phyloP scores from a whole-genome alignment of 2,888 invertebrate genomes.

The Drosophila atroscutellata region DNA sequence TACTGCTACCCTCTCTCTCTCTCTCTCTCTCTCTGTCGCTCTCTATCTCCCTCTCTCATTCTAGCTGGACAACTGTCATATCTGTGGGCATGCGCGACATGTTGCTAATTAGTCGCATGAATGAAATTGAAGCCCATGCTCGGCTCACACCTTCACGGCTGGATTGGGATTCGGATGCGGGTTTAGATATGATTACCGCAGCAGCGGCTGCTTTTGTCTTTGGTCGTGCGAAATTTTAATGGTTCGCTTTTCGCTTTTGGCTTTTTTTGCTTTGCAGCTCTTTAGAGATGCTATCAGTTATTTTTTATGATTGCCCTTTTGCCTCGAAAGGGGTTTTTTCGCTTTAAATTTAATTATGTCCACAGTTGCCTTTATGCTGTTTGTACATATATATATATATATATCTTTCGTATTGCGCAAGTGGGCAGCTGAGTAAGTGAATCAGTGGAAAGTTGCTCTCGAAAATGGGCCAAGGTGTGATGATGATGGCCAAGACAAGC shows the following conservation, averaged over 20 bases:
- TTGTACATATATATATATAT: not conserved
- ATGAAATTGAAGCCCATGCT: slow-evolving; percentile 82
- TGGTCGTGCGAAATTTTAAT: slow-evolving; percentile 80
- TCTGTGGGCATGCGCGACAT: slow-evolving; percentile 82
- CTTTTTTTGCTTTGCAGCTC: slow-evolving; percentile 25
- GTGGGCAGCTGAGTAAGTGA: slow-evolving; percentile 39
- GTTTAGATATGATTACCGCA: slow-evolving; percentile 24
- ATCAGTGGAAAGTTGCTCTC: slow-evolving; percentile 48
- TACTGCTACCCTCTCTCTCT: slow-evolving; percentile 3
- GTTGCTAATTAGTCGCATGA: slow-evolving; percentile 84
- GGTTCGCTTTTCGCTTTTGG: slow-evolving; percentile 56
- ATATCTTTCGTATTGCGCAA: not conserved
- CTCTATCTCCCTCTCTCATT: slow-evolving; percentile 3
- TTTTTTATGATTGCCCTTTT: slow-evolving; percentile 73
- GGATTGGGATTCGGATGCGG: slow-evolving; percentile 37
- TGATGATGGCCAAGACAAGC: not conserved
- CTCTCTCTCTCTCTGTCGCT: not conserved
- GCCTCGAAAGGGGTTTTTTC: slow-evolving; percentile 34
- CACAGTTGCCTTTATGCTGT: slow-evolving; percentile 19
- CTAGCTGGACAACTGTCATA: slow-evolving; percentile 49
- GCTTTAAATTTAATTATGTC: slow-evolving; percentile 67
- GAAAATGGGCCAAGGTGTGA: slow-evolving; percentile 43
- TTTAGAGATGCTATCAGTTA: slow-evolving; percentile 61
- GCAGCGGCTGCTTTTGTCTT: slow-evolving; percentile 63
- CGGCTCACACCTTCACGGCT: slow-evolving; percentile 76